Base-by-base conservation (phyloP, 2,888 invertebrate genomes). In the Zhuqinia jingwanae region DNA sequence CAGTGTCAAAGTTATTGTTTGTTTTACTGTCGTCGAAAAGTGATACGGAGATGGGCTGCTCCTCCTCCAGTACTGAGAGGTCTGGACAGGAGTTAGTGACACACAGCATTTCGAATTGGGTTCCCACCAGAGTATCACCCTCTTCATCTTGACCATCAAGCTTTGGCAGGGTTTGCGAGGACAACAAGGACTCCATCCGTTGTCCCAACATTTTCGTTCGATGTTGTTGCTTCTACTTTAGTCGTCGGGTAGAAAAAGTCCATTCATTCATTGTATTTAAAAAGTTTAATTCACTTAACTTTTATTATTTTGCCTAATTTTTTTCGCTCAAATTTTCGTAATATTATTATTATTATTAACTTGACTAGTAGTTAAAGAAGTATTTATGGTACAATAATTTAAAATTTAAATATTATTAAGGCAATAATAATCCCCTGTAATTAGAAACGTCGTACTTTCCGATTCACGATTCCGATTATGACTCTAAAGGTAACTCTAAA, bases 91-190 rank as follows among this genome's bases (percentile, higher is more conserved):
- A 91, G 83, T 90, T 90, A 36, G 90, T 89, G 45, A 90, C 87
- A 17, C 90, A 89, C 11, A 90, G 58, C 75, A 91, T 88, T 45
- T 91, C 91, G 84, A 90, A 91, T 42, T 90, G 89, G 3, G 82
- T 83, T 25, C 88, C 85, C 56, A 90, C 89, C 58, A 90, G 47
- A 27, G 86, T 88, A 22, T 90, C 90, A 11, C 89, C 89, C 25
- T 91, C 91, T 58, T 90, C 90, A 88, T 91, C 91, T 45, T 90
- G 90, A 47, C 91, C 91, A 53, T 91, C 91, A 6, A 91, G 82
- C 75, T 88, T 89, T n/a, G 91, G 90, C 58, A 90, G 80, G 0
- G 90, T 90, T 81, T 90, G 90, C 22, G 89, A 89, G 70, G 89
- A 89, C 47, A 88, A 75, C n/a, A 89, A 65, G 13, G 83, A 30